A percentile compares a stretch with the other conserved stretches of the same genome.
Conservation (phyloP, 2,797 vertebrate genomes). For the Poliocrania exsul region DNA sequence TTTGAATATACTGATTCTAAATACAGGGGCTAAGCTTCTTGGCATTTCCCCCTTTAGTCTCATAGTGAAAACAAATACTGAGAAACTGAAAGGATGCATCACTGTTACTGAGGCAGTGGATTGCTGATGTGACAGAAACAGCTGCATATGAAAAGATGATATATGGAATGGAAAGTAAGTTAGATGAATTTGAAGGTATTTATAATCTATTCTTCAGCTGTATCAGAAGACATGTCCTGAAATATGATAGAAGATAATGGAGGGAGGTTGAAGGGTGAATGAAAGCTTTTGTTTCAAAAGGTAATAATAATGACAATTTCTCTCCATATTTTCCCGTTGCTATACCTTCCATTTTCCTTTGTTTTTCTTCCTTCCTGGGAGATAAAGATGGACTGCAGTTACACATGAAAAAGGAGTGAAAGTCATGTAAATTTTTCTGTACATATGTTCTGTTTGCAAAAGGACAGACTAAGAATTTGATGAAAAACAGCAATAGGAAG, state of each 20-base stretch:
- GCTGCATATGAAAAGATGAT: slow-evolving; percentile 45
- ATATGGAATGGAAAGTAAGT: slow-evolving; percentile 58
- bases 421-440: neutral
- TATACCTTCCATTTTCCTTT: neutral
- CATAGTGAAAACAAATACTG: neutral
- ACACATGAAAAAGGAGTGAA: neutral
- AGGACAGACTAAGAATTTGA: neutral
- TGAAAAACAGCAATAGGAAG: slow-evolving; percentile 9
- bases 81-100: neutral
- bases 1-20: neutral
- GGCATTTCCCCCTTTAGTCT: neutral
- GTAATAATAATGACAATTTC: slow-evolving; percentile 59
- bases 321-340: neutral
- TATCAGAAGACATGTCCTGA: slow-evolving; percentile 45
- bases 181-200: slow-evolving; percentile 60
- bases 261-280: slow-evolving; percentile 46
- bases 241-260: slow-evolving; percentile 43
- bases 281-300: slow-evolving; percentile 63
- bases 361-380: neutral
- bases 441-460: neutral
- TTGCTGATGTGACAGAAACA: slow-evolving; percentile 35
- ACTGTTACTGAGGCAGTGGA: neutral
- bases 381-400: neutral
- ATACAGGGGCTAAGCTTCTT: neutral
- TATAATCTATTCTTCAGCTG: slow-evolving; percentile 50